phyloP scores from a whole-genome alignment of 2,888 invertebrate species.

The Eupithecia insigniata region DNA sequence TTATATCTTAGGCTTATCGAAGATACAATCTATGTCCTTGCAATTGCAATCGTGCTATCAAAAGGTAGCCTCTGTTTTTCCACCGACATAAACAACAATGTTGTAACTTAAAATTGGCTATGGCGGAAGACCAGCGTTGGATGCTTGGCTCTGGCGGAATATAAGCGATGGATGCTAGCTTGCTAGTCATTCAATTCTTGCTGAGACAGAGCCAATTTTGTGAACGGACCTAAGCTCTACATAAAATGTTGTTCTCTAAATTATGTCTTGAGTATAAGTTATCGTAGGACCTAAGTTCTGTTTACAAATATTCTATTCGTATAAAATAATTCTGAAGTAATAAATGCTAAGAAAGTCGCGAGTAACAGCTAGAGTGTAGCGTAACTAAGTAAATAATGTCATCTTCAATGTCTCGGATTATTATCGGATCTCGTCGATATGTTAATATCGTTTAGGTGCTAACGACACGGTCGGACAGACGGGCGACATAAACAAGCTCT shows the following conservation, averaged over 20 bases:
- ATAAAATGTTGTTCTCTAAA: no score
- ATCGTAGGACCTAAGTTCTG: no score
- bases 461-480: constrained; percentile 70
- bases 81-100: neutral
- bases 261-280: no score
- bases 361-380: neutral
- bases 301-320: no score
- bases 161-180: no score
- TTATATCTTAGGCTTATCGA: neutral
- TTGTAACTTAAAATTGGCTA: no score
- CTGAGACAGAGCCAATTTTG: no score
- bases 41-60: neutral
- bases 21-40: neutral
- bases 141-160: no score
- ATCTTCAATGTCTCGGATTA: constrained; percentile 4
- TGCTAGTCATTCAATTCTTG: no score
- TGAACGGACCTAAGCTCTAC: no score
- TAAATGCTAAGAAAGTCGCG: neutral
- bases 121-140: no score
- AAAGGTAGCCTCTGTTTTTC: no score
- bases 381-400: neutral
- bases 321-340: neutral
- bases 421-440: constrained; percentile 2
- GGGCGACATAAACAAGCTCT: constrained; percentile 75
- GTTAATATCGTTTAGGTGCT: constrained; percentile 65